Evolutionary conservation across 2,888 invertebrate genomes (phyloP), one percentile per base, ranked within the genome.

Genomic region (Cephus sareptanus): DNA sequence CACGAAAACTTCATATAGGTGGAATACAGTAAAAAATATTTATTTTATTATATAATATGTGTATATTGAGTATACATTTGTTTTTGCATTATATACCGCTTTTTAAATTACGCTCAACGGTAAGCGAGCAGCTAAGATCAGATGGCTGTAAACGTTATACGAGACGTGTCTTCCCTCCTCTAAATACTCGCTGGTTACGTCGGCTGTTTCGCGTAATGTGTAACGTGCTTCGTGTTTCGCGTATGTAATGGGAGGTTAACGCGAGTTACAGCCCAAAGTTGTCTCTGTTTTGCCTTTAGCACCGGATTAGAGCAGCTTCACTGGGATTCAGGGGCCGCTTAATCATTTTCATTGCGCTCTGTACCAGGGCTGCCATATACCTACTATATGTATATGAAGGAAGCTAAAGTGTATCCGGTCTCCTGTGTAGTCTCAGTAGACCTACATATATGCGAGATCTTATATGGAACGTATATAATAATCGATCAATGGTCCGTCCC

Each of bases 221-320:
- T 74, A 33, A 74, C 74, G 74, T 74, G 74, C 31, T 76, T 85
- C 81, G 79, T 78, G 83, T 85, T 82, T 81, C 80, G 80, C 81
- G 82, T 80, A 33, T 83, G 85, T 86, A 86, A 86, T 83, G 83
- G 83, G 82, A 84, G 83, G 87, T 83, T 85, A 85, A 85, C 83
- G 83, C 82, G 81, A 84, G 82, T 82, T 84, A 30, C 71, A 68
- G 73, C 84, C 81, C 82, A 79, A 85, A 88, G 86, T 87, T 86
- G 87, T 87, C 87, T 85, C 86, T 85, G 87, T 89, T 90, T 89
- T 87, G 88, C 87, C 88, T 89, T 88, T 88, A 89, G 87, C 87
- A 85, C 83, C 85, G 89, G 89, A 90, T 90, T 90, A 89, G 87
- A 86, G 86, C 85, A 88, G 89, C 87, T 89, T 89, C 87, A 85